These are phyloP conservation scores for Montipora cactus DNA, from an alignment of 64 coral and sea anemone genomes.

Conservation along the genomic window DNA sequence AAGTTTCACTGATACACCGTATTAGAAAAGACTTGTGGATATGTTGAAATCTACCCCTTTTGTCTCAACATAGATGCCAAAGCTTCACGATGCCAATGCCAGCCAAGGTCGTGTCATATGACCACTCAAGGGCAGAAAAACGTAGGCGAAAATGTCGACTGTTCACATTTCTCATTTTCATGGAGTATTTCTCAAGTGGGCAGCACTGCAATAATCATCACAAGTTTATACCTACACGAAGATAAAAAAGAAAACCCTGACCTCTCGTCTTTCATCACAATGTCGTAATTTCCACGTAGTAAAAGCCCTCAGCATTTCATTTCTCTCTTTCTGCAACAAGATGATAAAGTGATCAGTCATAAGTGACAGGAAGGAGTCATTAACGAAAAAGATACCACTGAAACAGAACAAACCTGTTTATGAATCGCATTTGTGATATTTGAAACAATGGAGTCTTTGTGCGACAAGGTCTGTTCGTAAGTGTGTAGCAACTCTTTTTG, in stretches of 20 bases:
- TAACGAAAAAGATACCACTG: background rate
- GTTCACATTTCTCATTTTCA: no score
- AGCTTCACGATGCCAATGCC: no score
- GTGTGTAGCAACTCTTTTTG: slow-evolving; percentile 93
- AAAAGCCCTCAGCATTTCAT: slow-evolving; percentile 85
- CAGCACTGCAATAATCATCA: no score
- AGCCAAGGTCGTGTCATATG: no score
- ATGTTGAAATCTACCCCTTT: no score
- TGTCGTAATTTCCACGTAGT: slow-evolving; percentile 91
- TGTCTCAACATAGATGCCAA: no score
- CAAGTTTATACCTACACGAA: no score
- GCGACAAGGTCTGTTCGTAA: slow-evolving; percentile 86
- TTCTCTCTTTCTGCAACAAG: slow-evolving; percentile 81
- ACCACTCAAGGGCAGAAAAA: no score
- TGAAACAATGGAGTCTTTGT: slow-evolving; percentile 91
- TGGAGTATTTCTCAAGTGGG: no score
- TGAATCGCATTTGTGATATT: slow-evolving; percentile 94
- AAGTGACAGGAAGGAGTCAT: background rate
- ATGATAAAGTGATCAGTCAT: background rate
- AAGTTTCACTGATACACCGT: no score
- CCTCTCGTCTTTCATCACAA: slow-evolving; percentile 89
- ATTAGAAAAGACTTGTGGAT: no score
- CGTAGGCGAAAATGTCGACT: no score
- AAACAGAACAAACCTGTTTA: slow-evolving; percentile 76
- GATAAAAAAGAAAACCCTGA: background rate